phyloP scores from a whole-genome alignment of 2,888 invertebrate species.

The Furcula furcula region DNA sequence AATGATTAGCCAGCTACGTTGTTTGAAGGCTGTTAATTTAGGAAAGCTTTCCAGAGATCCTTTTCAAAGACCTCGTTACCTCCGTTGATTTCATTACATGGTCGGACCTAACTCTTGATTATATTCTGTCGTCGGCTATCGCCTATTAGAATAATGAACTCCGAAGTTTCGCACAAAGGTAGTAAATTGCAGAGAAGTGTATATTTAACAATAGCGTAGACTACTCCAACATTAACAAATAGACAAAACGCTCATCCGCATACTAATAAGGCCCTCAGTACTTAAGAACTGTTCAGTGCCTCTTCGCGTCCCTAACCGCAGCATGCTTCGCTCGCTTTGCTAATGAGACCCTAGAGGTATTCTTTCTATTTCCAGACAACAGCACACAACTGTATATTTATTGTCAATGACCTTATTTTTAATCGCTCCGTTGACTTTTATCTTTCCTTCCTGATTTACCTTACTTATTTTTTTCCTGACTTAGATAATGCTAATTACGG shows the following conservation, averaged over 20 bases:
- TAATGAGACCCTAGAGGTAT: slow-evolving; percentile 55
- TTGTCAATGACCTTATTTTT: slow-evolving; percentile 31
- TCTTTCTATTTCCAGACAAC: slow-evolving; percentile 37
- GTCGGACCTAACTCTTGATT: slow-evolving; percentile 14
- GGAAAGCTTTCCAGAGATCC: slow-evolving; percentile 16
- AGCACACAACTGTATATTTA: slow-evolving; percentile 18
- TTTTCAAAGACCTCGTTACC: slow-evolving; percentile 15
- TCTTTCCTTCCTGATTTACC: slow-evolving; percentile 9
- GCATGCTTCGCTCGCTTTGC: slow-evolving; percentile 46
- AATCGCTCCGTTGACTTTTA: slow-evolving; percentile 20
- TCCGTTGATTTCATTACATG: slow-evolving; percentile 25
- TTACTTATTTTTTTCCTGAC: too few species aligned
- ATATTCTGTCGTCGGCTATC: slow-evolving; percentile 14
- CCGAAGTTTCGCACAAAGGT: background rate
- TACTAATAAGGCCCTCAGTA: slow-evolving; percentile 41
- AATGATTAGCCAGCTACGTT: too few species aligned
- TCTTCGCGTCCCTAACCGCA: slow-evolving; percentile 32
- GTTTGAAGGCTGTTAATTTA: slow-evolving; percentile 14
- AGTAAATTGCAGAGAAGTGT: too few species aligned
- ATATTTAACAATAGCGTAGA: slow-evolving; percentile 1
- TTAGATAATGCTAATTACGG: background rate
- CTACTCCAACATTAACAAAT: slow-evolving; percentile 21
- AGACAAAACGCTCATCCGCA: slow-evolving; percentile 22
- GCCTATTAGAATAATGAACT: slow-evolving; percentile 9
- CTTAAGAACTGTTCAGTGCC: slow-evolving; percentile 28